These are phyloP conservation scores for Clinocottus analis DNA, from an alignment of 2,113 vertebrate genomes.

Conservation along the genomic window DNA sequence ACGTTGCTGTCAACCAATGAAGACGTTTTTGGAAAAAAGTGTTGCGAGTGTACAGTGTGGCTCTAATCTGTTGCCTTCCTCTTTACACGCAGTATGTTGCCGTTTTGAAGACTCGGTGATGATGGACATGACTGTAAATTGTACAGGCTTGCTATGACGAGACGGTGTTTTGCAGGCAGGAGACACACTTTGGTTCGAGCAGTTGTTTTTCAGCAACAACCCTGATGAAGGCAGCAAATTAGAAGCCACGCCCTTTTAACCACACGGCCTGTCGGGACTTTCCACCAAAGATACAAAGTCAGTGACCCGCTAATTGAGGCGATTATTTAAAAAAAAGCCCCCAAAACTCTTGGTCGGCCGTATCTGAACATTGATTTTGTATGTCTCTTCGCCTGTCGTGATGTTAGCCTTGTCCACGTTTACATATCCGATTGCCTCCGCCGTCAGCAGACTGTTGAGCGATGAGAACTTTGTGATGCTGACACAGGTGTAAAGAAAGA, in stretches of 20 bases:
- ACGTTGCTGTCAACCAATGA: not conserved
- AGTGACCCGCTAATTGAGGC: not conserved
- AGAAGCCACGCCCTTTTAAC: not conserved
- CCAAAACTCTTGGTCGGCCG: slow-evolving; percentile 6
- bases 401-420: slow-evolving; percentile 73
- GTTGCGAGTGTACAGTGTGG: not conserved
- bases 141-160: not conserved
- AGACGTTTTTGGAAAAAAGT: not conserved
- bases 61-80: slow-evolving; percentile 41
- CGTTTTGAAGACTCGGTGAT: not conserved
- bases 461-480: slow-evolving; percentile 34
- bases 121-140: not conserved
- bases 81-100: not conserved
- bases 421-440: slow-evolving; percentile 72
- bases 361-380: slow-evolving; percentile 41
- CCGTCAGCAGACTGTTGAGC: slow-evolving; percentile 69
- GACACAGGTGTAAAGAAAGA: slow-evolving; percentile 46
- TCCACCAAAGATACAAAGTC: not conserved
- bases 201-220: not conserved
- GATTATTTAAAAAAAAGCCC: slow-evolving; percentile 10
- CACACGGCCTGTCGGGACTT: not conserved
- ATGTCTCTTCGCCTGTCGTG: slow-evolving; percentile 47
- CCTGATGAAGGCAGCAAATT: slow-evolving; percentile 17
- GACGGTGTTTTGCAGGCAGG: not conserved
- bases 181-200: not conserved